Conservation (phyloP, 2,797 vertebrate species). For the Nyctibius grandis region DNA sequence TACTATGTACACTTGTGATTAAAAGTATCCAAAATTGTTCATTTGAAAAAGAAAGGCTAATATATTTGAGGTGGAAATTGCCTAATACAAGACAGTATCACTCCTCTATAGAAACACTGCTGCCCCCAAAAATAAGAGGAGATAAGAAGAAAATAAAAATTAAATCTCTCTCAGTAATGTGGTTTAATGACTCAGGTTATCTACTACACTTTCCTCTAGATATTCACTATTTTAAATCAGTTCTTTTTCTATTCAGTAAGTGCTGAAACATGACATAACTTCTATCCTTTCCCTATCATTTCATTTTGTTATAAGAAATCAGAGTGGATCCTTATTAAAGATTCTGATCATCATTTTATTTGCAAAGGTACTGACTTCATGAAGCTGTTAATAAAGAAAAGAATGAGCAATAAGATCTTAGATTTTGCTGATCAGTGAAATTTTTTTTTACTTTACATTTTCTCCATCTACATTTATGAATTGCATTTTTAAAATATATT, state of each 20-base stretch:
- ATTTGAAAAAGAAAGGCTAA: not conserved
- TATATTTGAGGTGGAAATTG: not conserved
- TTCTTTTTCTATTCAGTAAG: not conserved
- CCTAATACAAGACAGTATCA: not conserved
- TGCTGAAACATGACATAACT: not conserved
- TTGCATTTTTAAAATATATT: not conserved
- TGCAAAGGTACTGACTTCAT: not conserved
- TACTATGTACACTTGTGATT: not conserved
- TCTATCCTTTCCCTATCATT: not conserved
- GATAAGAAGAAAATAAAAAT: not conserved
- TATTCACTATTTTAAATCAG: not conserved
- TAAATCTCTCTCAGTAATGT: not conserved
- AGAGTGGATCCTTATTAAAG: not conserved
- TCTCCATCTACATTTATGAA: not conserved
- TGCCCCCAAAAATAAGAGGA: not conserved
- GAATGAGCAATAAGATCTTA: not conserved
- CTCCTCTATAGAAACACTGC: not conserved
- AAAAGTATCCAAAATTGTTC: not conserved
- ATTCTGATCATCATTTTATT: not conserved
- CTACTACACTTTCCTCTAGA: not conserved
- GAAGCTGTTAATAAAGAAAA: not conserved
- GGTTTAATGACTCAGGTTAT: not conserved
- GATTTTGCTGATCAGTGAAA: not conserved
- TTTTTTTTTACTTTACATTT: not conserved
- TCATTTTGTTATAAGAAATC: not conserved